Evolutionary conservation across 1,140 invertebrate genomes (phyloP).

Genomic region (Heterodera carotae): DNA sequence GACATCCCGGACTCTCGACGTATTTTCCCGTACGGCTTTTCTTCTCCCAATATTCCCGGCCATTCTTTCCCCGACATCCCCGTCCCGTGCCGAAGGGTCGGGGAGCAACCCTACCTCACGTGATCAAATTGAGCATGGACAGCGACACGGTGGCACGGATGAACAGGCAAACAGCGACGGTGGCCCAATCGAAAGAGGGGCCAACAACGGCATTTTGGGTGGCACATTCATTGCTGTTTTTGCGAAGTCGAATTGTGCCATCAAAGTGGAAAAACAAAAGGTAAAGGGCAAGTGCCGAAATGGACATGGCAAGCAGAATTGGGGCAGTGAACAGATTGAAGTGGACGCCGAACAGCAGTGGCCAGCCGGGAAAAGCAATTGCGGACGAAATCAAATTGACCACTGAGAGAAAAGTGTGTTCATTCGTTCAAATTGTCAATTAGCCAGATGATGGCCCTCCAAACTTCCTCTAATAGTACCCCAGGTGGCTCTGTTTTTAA

Average conservation of each 20-base stretch:
- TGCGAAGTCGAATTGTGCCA: conserved; percentile 25
- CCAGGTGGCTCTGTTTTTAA: too few species aligned
- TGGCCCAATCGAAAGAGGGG: conserved; percentile 42
- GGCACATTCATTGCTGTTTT: conserved; percentile 8
- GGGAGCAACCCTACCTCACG: conserved; percentile 17
- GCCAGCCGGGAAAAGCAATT: not conserved
- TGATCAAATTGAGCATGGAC: conserved; percentile 48
- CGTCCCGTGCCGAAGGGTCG: not conserved
- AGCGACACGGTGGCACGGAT: conserved; percentile 40
- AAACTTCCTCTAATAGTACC: too few species aligned
- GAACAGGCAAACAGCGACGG: conserved; percentile 49
- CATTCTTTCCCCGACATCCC: too few species aligned
- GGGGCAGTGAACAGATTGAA: conserved; percentile 32
- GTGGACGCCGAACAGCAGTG: conserved; percentile 20
- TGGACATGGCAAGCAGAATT: conserved; percentile 25
- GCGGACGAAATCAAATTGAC: not conserved
- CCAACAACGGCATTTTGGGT: not conserved
- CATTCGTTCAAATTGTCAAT: too few species aligned
- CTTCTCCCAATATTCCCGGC: too few species aligned
- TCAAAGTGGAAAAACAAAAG: conserved; percentile 33
- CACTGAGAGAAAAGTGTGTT: not conserved
- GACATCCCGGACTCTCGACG: too few species aligned
- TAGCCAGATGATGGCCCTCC: too few species aligned
- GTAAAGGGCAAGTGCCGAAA: conserved; percentile 17
- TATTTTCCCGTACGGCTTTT: too few species aligned